phyloP scores from a whole-genome alignment of 2,888 invertebrate species.

The Cloeon dipterum region DNA sequence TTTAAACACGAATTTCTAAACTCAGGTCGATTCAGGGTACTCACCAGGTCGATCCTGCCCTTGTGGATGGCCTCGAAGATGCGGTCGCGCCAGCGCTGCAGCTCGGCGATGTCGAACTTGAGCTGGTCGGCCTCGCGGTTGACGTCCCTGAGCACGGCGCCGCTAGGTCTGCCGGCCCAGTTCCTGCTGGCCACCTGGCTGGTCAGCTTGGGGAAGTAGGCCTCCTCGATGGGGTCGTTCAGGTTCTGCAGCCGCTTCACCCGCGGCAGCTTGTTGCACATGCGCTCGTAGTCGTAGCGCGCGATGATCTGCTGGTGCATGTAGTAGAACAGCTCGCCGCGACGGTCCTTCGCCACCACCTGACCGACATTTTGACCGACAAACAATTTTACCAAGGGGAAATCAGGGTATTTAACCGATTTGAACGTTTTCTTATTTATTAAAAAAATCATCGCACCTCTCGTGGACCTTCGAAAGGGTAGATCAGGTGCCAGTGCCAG shows the following conservation, averaged over 20 bases:
- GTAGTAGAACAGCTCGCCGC: slow-evolving; percentile 19
- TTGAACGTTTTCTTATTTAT: too few relatives aligned
- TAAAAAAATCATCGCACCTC: too few relatives aligned
- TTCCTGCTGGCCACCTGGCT: slow-evolving; percentile 23
- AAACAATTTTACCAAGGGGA: too few relatives aligned
- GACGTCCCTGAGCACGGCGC: slow-evolving; percentile 21
- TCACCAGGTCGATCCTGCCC: slow-evolving; percentile 31
- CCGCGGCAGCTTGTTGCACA: slow-evolving; percentile 42
- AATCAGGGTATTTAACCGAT: too few relatives aligned
- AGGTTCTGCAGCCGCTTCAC: slow-evolving; percentile 38
- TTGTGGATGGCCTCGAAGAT: slow-evolving; percentile 46
- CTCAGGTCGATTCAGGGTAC: too few relatives aligned
- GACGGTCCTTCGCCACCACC: slow-evolving; percentile 14
- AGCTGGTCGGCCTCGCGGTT: slow-evolving; percentile 44
- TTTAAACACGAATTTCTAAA: too few relatives aligned
- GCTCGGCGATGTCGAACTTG: slow-evolving; percentile 36
- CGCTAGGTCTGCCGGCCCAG: background rate
- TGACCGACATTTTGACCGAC: too few relatives aligned
- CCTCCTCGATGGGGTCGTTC: slow-evolving; percentile 45
- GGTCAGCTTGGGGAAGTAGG: slow-evolving; percentile 67
- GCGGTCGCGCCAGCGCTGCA: slow-evolving; percentile 54
- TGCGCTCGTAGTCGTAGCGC: slow-evolving; percentile 46
- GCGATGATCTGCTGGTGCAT: slow-evolving; percentile 21
- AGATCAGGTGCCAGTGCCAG: slow-evolving; percentile 83
- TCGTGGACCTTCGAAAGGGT: slow-evolving; percentile 24